A percentile compares a stretch with the other conserved stretches of the same genome.
Evolutionary conservation across 2,113 vertebrate species (phyloP).

Genomic region (Microcebus tavaratra): DNA sequence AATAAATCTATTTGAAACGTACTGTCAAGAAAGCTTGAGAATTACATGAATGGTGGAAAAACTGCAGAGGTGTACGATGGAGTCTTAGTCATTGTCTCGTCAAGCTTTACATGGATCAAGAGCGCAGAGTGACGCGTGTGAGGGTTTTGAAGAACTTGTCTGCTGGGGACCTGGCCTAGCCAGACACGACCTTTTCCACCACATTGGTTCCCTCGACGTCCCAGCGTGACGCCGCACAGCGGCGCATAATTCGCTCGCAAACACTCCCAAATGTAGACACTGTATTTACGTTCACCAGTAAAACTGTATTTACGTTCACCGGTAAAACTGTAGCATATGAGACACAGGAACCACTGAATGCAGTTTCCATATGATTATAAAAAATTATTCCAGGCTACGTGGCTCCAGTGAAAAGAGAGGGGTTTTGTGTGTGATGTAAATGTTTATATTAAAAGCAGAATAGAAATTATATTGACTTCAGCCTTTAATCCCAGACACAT

Average conservation of each 20-base stretch:
- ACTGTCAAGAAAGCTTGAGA: background rate
- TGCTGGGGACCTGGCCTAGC: background rate
- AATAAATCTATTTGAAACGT: background rate
- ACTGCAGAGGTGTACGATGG: background rate
- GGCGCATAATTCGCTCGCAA: background rate
- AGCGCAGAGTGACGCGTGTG: no score
- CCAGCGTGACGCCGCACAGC: background rate
- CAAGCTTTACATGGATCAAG: background rate
- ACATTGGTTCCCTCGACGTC: background rate
- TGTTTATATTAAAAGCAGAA: background rate
- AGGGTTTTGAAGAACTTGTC: background rate
- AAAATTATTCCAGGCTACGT: background rate
- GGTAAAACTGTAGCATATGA: background rate
- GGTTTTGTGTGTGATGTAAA: background rate
- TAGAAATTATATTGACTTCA: background rate
- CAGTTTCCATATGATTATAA: background rate
- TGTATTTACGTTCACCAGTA: background rate
- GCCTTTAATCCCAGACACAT: background rate
- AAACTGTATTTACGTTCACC: background rate
- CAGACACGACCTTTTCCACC: background rate
- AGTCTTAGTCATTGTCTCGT: background rate
- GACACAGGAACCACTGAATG: background rate
- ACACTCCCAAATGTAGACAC: background rate
- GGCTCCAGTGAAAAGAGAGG: background rate
- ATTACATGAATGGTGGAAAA: background rate